Evolutionary conservation across 2,113 vertebrate species (phyloP), one percentile per base, ranked within the genome.

Genomic region (Plestiodon gilberti): DNA sequence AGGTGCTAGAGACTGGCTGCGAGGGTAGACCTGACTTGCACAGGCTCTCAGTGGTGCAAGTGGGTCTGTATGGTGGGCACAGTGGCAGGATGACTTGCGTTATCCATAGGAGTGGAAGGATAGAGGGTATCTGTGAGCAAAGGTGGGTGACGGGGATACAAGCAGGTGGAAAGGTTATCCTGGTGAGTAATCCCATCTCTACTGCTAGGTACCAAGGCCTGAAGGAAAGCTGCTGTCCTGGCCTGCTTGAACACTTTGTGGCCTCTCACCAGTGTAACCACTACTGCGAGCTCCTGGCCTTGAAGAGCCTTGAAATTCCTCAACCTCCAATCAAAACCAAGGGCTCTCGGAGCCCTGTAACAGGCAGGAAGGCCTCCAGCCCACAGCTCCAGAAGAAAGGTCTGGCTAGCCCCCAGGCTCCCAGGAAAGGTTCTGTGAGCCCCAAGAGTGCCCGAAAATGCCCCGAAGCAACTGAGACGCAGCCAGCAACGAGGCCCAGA

Each of bases 171-270:
- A 55, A 15, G 7, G 14, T 17, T 35, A 7, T 81, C 38, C 28
- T 77, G n/a, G 30, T 18, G 17, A n/a, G 57, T 94, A 82, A 94
- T 48, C n/a, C 62, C 76, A 3, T 4, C 67, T 93, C 0, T 93
- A 61, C 86, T 93, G n/a, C 59, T 96, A 99, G 99, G 93, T 99
- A 98, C 95, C 98, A 99, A 94, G 98, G 98, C 79, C 96, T 99
- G 87, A 98, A 98, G 83, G 98, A 98, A 79, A 94, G 93, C 86
- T 97, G 96, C 22, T 97, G 96, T 59, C 98, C 98, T 0, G 96
- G 97, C 57, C 91, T 98, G 78, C 95, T 99, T 57, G 98, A 99
- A 88, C 98, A 98, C 89, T 99, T 99, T 35, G 82, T 88, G 0
- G 85, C 95, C 0, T 62, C 96, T 52, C 99, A 99, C 95, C 97